Evolutionary conservation across 1,140 invertebrate species (phyloP), one percentile per base, ranked within the genome.

Genomic region (Eupristina koningsbergeri): DNA sequence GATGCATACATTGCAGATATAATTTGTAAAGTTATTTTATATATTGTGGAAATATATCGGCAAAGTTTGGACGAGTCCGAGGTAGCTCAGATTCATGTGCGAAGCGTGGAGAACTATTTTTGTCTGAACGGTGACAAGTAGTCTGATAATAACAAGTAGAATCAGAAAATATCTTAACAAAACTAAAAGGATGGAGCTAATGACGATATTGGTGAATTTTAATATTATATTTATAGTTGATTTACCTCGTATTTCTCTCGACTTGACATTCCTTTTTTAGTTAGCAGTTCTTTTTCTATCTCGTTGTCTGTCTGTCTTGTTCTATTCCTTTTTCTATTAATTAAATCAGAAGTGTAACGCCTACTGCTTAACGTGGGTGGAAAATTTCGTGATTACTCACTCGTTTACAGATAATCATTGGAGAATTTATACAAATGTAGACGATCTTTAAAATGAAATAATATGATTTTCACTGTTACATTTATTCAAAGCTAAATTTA

Each of bases 371-470:
- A 78, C 75, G 81, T 83, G 81, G 81, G 81, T 71, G 81, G 45
- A 26, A 19, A 17, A 83, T 64, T 78, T 83, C 81, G 75, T 82
- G 73, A 82, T 73, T 82, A 73, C 31, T 77, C 19, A 17, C 64
- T 83, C 81, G 81, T 78, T 83, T 78, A 76, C 81, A 83, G 47
- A 83, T 78, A 83, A 78, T 83, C 75, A 34, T 78, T 77, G 26
- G 58, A 13, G 26, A 34, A 17, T 47, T 31, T 36, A 47, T 39
- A 22, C 47, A 26, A 34, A 74, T 8, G 1, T 41, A 39, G 19
- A 26, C 7, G 26, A 50, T 36, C 50, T 64, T 13, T 31, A 63
- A 36, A 64, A 29, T 31, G 47, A 80, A 58, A 29, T 36, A 45
- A 34, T 41, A 22, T 29, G 73, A 82, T 53, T 73, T 83, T 83